These are phyloP conservation scores for Diachrysia chrysitis DNA, from an alignment of 2,888 invertebrate species.

Conservation along the genomic window DNA sequence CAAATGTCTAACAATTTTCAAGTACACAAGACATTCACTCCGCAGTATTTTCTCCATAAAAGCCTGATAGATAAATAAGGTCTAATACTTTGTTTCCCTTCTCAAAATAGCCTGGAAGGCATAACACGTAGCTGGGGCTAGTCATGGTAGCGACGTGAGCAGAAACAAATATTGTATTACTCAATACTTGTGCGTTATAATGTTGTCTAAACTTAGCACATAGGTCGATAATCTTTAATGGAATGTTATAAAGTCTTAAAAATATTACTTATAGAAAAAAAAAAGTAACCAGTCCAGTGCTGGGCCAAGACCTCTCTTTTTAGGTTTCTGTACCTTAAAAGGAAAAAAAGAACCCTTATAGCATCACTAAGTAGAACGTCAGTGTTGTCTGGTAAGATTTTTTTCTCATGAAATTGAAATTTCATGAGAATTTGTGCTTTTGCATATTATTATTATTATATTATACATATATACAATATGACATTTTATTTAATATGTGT, in stretches of 20 bases:
- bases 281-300: no score
- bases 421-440: no score
- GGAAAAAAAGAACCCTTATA: no score
- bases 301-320: no score
- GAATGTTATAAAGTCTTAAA: not conserved
- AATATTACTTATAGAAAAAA: no score
- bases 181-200: slow-evolving; percentile 28
- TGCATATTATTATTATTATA: no score
- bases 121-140: slow-evolving; percentile 32
- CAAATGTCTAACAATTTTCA: not conserved
- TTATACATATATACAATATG: no score
- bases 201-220: slow-evolving; percentile 40
- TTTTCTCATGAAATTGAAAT: no score
- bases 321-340: no score
- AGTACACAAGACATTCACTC: not conserved
- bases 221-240: slow-evolving; percentile 14
- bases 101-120: slow-evolving; percentile 26
- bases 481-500: no score
- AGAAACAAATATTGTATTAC: slow-evolving; percentile 32
- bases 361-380: no score
- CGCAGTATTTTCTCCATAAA: slow-evolving; percentile 11
- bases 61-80: slow-evolving; percentile 35
- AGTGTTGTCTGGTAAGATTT: no score
- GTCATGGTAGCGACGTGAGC: slow-evolving; percentile 36
- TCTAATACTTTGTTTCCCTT: slow-evolving; percentile 34